phyloP scores from a whole-genome alignment of 2,888 invertebrate species.

The Helicoverpa assulta region DNA sequence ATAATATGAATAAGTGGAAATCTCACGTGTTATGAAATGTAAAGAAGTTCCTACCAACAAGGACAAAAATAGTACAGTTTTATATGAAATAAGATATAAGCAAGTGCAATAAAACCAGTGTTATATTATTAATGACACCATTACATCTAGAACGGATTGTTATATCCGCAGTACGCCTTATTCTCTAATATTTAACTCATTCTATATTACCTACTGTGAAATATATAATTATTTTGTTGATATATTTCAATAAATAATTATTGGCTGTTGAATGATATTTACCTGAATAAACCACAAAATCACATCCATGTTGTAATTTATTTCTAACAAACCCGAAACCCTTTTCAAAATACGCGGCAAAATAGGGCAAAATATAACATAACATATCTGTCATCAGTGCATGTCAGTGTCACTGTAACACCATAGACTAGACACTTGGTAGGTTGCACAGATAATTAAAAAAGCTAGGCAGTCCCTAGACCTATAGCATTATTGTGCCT shows the following conservation, averaged over 20 bases:
- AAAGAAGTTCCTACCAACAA: slow-evolving; percentile 12
- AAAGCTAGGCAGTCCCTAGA: too few species aligned
- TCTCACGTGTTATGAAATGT: too few species aligned
- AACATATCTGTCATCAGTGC: too few species aligned
- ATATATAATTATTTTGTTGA: slow-evolving; percentile 66
- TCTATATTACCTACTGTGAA: slow-evolving; percentile 40
- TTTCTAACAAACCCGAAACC: slow-evolving; percentile 2
- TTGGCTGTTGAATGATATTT: slow-evolving; percentile 71
- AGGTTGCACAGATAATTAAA: too few species aligned
- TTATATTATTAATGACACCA: slow-evolving; percentile 30
- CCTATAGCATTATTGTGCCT: too few species aligned
- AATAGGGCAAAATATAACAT: too few species aligned
- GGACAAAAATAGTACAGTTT: background rate
- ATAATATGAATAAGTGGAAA: background rate
- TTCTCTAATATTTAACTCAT: slow-evolving; percentile 45
- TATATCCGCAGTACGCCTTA: slow-evolving; percentile 52
- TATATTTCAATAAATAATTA: slow-evolving; percentile 67
- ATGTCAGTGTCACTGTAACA: too few species aligned
- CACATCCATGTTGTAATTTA: background rate
- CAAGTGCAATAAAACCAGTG: slow-evolving; percentile 31
- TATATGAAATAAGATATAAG: slow-evolving; percentile 14
- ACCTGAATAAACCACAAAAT: slow-evolving; percentile 60
- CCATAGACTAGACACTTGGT: too few species aligned
- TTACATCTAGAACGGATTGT: slow-evolving; percentile 41
- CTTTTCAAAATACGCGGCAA: background rate